Evolutionary conservation across 2,113 vertebrate species (phyloP).

Genomic region (Dolichotis patagonum): DNA sequence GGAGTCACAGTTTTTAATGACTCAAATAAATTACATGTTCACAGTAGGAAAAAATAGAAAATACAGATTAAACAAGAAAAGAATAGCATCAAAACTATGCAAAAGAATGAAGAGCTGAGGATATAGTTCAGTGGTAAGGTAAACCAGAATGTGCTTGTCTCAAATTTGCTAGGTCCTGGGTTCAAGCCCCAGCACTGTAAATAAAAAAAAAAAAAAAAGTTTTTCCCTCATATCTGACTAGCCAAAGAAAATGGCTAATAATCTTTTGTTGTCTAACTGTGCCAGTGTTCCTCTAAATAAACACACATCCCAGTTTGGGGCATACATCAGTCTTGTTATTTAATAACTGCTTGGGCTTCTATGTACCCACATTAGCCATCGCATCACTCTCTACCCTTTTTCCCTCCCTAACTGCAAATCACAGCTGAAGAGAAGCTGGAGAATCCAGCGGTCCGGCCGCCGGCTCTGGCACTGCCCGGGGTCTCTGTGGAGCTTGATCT

Average conservation of each 20-base stretch:
- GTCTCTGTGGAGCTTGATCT: neutral
- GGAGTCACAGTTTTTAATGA: slow-evolving; percentile 44
- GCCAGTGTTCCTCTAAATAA: slow-evolving; percentile 36
- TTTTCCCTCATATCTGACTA: neutral
- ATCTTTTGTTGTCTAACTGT: slow-evolving; percentile 11
- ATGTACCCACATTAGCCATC: neutral
- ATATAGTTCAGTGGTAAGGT: neutral
- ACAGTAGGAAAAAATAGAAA: slow-evolving; percentile 27
- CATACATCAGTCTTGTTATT: neutral
- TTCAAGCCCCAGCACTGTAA: neutral
- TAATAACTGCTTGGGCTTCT: neutral
- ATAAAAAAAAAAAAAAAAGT: neutral
- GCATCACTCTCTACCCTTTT: neutral
- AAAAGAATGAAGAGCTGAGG: neutral
- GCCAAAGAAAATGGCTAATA: slow-evolving; percentile 1
- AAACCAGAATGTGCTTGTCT: neutral
- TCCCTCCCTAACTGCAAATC: neutral
- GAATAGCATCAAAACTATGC: neutral
- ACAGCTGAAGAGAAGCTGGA: neutral
- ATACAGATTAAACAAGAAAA: slow-evolving; percentile 3
- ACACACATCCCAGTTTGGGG: neutral
- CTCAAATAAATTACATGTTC: slow-evolving; percentile 36
- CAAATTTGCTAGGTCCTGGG: neutral
- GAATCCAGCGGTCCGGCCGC: neutral
- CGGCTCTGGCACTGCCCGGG: neutral